Conservation (phyloP, 2,797 vertebrate species). For the Poecilia wingei region DNA sequence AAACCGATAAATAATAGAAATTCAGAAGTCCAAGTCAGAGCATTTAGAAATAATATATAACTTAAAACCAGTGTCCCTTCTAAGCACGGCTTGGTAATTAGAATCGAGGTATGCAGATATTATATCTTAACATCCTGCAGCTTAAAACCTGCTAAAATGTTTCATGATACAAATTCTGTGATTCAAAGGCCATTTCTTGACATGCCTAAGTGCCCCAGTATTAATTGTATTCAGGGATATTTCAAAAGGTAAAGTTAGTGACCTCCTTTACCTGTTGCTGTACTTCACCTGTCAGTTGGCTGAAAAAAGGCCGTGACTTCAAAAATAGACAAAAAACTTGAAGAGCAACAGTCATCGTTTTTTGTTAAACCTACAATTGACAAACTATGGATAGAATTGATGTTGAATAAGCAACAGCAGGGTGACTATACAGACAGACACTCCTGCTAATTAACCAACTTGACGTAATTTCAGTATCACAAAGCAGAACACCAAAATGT, state of each 20-base stretch:
- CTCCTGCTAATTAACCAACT: no score
- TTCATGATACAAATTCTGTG: not conserved
- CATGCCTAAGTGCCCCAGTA: not conserved
- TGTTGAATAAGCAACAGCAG: not conserved
- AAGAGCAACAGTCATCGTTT: not conserved
- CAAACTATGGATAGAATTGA: not conserved
- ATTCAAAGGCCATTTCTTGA: not conserved
- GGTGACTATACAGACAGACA: not conserved
- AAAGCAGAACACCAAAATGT: not conserved
- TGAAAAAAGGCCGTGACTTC: not conserved
- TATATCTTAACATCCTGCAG: not conserved
- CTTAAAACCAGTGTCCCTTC: not conserved
- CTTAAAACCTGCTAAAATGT: not conserved
- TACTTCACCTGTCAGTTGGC: not conserved
- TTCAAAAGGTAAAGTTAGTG: not conserved
- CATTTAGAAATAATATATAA: not conserved
- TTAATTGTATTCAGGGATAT: not conserved
- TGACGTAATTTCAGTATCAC: not conserved
- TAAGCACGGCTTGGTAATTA: not conserved
- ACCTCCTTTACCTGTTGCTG: not conserved
- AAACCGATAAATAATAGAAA: conserved; percentile 19
- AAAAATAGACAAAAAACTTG: not conserved
- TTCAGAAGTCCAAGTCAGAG: conserved; percentile 35
- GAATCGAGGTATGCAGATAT: not conserved
- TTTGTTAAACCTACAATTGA: not conserved